A percentile compares a stretch with the other conserved stretches of the same genome.
These are phyloP conservation scores for Spondyliosoma cantharus DNA, from an alignment of 2,797 vertebrate species.

Conservation along the genomic window DNA sequence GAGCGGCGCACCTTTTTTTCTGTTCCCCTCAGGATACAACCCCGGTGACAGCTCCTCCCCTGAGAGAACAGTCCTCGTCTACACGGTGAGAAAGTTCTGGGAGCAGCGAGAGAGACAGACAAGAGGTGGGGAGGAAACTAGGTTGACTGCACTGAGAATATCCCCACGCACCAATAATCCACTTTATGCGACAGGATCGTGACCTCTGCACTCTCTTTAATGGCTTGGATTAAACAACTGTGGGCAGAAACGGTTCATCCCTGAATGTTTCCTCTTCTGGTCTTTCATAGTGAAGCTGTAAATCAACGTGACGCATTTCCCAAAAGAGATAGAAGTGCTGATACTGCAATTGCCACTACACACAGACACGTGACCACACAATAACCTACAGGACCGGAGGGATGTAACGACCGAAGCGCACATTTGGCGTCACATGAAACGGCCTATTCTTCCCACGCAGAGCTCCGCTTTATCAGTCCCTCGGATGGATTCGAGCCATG, in stretches of 20 bases:
- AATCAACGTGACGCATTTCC: slow-evolving; percentile 15
- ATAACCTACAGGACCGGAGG: slow-evolving; percentile 3
- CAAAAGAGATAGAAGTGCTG: not conserved
- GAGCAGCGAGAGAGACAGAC: slow-evolving; percentile 29
- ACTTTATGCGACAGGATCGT: not conserved
- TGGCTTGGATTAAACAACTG: not conserved
- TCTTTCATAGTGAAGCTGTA: slow-evolving; percentile 17
- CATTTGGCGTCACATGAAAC: not conserved
- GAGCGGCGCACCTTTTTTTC: slow-evolving; percentile 43
- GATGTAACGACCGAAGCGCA: not conserved
- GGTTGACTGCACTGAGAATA: slow-evolving; percentile 49
- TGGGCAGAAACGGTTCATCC: not conserved
- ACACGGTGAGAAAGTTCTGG: slow-evolving; percentile 25
- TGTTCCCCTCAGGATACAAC: slow-evolving; percentile 47
- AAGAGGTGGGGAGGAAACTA: slow-evolving; percentile 37
- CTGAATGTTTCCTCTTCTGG: not conserved
- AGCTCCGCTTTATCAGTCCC: slow-evolving; percentile 58
- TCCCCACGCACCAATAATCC: slow-evolving; percentile 6
- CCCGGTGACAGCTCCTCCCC: slow-evolving; percentile 68
- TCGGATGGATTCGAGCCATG: slow-evolving; percentile 49
- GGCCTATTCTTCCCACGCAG: slow-evolving; percentile 38
- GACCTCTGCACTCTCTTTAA: slow-evolving; percentile 13
- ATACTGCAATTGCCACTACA: slow-evolving; percentile 9
- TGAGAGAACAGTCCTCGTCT: slow-evolving; percentile 50
- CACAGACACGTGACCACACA: slow-evolving; percentile 24